Conservation (phyloP, 2,888 invertebrate species). For the Drosophila meridionalis region DNA sequence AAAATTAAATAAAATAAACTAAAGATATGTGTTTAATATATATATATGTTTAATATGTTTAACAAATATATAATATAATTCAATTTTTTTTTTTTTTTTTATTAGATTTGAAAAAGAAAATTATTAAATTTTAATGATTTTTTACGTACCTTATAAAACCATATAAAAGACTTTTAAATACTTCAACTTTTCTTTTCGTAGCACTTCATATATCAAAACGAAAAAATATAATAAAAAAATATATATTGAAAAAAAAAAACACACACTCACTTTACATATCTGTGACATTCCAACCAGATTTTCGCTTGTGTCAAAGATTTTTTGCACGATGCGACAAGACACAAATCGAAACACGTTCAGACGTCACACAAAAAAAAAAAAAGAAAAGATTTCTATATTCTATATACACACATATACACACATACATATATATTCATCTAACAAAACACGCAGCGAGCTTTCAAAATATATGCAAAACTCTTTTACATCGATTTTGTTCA, state of each 20-base stretch:
- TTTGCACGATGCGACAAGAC: conserved; percentile 2
- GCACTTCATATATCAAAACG: not conserved
- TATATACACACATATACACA: not conserved
- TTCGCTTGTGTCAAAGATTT: conserved; percentile 4
- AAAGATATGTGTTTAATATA: too few species aligned
- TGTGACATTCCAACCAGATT: conserved; percentile 2
- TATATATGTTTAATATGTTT: too few species aligned
- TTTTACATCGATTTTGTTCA: conserved; percentile 13
- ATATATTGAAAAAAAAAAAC: not conserved
- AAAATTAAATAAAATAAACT: too few species aligned
- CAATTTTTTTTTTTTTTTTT: too few species aligned
- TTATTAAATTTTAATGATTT: not conserved
- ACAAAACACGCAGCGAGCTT: not conserved
- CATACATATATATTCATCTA: not conserved
- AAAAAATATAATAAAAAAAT: not conserved
- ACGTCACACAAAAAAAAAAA: not conserved
- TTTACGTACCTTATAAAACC: not conserved
- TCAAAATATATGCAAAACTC: not conserved
- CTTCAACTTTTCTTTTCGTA: not conserved
- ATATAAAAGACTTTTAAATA: not conserved
- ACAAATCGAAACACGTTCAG: conserved; percentile 9
- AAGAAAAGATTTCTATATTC: not conserved
- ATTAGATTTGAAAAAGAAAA: too few species aligned
- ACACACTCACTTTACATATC: not conserved
- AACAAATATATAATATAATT: too few species aligned